Evolutionary conservation across 2,113 vertebrate genomes (phyloP), one percentile per base, ranked within the genome.

Genomic region (Willisornis vidua): DNA sequence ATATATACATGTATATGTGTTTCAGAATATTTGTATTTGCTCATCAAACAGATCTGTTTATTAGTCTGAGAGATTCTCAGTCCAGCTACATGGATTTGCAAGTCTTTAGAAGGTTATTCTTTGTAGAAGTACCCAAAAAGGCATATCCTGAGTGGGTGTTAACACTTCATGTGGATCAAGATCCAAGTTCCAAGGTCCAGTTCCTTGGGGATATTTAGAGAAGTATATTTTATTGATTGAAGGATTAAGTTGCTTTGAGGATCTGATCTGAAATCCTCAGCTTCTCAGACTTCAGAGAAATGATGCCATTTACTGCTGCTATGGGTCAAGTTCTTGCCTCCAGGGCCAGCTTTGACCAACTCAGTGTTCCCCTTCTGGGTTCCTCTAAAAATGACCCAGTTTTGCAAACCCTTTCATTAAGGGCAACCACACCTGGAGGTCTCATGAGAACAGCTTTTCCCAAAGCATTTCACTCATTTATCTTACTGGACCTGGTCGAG

Each of bases 171-270:
- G 49, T 46, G 68, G 48, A 93, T 91, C 85, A 66, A 59, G 58
- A 57, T 73, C 65, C 68, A 81, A 59, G 76, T 94, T 93, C 68
- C 92, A 94, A 93, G 84, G 93, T 94, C 41, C 73, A 75, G 72
- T 19, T 93, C 90, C 90, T 93, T 1, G 0, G 57, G 85, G 93
- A 84, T 90, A 87, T 87, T 95, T 96, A 96, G 80, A 51, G 76
- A 68, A 81, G 28, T 89, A n/a, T 29, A 84, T 84, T 86, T 81
- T 93, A 96, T 94, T 95, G 86, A 96, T 63, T 89, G 80, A 87
- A 94, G 80, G 95, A 96, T 96, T 97, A 96, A 89, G 48, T 89
- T 92, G 24, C 93, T 94, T 92, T 92, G 72, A 93, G 86, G 66
- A 67, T 86, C 83, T 72, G 68, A 88, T 68, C 86, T 94, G 83